Evolutionary conservation across 2,113 vertebrate genomes (phyloP).

Genomic region (Columba livia): DNA sequence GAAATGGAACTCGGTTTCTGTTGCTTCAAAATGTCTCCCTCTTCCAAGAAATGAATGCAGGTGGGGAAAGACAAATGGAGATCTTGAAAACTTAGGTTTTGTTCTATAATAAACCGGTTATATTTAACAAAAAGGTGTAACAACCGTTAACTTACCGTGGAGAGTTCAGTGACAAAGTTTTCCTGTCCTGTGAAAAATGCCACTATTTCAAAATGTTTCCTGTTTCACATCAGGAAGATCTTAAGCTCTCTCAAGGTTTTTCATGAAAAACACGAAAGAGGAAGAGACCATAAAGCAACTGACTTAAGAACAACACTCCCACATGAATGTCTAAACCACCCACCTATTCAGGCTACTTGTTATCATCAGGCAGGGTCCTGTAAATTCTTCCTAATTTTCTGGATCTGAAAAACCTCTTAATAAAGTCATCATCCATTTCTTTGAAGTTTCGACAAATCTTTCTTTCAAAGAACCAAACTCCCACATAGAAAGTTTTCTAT

Average conservation of each 20-base stretch:
- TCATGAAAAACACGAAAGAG: neutral
- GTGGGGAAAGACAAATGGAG: neutral
- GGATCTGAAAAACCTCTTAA: neutral
- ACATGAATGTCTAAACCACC: neutral
- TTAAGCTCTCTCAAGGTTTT: neutral
- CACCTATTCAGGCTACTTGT: neutral
- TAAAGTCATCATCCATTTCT: neutral
- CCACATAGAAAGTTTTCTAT: neutral
- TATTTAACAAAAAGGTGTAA: neutral
- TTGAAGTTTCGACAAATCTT: neutral
- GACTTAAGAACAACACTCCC: neutral
- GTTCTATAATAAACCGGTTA: neutral
- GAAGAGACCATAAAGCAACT: neutral
- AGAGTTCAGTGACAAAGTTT: neutral
- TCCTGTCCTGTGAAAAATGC: slow-evolving; percentile 47
- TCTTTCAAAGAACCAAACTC: neutral
- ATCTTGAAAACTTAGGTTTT: neutral
- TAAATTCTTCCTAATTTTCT: neutral
- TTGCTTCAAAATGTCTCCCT: neutral
- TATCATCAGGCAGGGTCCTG: neutral
- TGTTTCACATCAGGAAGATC: slow-evolving; percentile 42
- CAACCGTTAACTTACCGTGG: neutral
- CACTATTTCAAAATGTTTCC: slow-evolving; percentile 49
- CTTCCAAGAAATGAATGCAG: neutral
- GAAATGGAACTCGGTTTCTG: neutral